Conservation (phyloP, 53 echinoderm and acorn worm genomes). For the Apostichopus leukothele region DNA sequence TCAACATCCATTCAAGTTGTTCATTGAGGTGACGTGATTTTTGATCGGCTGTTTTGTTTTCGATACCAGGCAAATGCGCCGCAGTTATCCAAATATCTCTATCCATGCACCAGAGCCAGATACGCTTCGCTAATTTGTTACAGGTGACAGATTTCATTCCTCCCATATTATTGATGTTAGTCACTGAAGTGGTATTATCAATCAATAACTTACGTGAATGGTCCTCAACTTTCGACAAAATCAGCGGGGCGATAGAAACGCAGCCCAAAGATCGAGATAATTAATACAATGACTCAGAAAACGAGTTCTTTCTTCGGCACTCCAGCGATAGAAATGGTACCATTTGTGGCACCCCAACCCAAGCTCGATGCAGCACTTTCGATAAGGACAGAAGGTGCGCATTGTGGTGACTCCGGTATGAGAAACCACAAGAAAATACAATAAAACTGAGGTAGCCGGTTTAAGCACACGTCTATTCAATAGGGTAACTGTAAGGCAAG, state of each 20-base stretch:
- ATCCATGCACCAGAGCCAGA: slow-evolving; percentile 58
- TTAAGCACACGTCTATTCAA: too few species aligned
- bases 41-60: slow-evolving; percentile 50
- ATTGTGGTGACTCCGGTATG: too few species aligned
- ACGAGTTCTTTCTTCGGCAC: background rate
- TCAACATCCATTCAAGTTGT: slow-evolving; percentile 61
- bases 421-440: too few species aligned
- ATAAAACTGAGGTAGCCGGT: too few species aligned
- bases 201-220: slow-evolving; percentile 33
- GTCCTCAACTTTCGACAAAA: slow-evolving; percentile 27
- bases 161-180: slow-evolving; percentile 61
- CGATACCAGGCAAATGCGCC: slow-evolving; percentile 47
- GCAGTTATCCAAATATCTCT: slow-evolving; percentile 56
- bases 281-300: slow-evolving; percentile 32
- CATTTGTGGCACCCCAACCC: slow-evolving; percentile 49
- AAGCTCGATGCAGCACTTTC: slow-evolving; percentile 13
- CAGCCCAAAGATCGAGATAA: slow-evolving; percentile 47
- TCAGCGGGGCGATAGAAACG: background rate
- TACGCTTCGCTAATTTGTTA: slow-evolving; percentile 46
- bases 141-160: slow-evolving; percentile 52
- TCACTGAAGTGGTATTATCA: slow-evolving; percentile 56
- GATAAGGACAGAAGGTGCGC: background rate
- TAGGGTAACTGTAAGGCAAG: too few species aligned
- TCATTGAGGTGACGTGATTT: slow-evolving; percentile 57
- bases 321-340: slow-evolving; percentile 13